Base-by-base conservation (phyloP, 2,797 vertebrate genomes). In the Lutjanus argentimaculatus region DNA sequence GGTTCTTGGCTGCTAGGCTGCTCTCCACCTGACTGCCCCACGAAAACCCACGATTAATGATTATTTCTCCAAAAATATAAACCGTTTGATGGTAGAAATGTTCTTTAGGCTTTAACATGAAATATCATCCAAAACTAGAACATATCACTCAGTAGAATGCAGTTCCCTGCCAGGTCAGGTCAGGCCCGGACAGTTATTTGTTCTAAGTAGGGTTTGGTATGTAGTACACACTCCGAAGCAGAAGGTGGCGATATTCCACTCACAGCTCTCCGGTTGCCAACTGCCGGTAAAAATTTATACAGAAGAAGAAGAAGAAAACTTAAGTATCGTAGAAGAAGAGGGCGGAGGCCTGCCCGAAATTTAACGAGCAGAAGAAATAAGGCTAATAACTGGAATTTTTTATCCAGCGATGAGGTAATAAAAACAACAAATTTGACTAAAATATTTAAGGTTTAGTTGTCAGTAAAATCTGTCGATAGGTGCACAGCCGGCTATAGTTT, bases 351-450 rank as follows among this genome's bases (percentile, higher is more conserved):
- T 36, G 15, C 9, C 8, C 9, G 21, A 55, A 17, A 12, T 51
- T 1, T 8, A 45, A 36, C 6, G 0, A 11, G 7, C 10, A 15
- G n/a, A 15, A 22, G 8, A 21, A 30, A 21, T 4, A 52, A 36
- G 8, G 14, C 22, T 2, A 11, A 19, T 51, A 21, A 61, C 6
- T 9, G 48, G 17, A 17, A 1, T 2, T 55, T 55, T 55, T 59
- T 69, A 1, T 42, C n/a, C 63, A 16, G 11, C 4, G 5, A 66
- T 55, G 70, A 85, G 80, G 77, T 89, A 67, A 86, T 48, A 16
- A 53, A 43, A 21, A 11, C 3, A 3, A 7, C 1, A 11, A 36
- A 6, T 36, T 9, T 36, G 0, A 67, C 1, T 30, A 0, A 62
- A 56, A 43, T 25, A 15, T 66, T 25, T 19, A 40, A 25, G 16